These are phyloP conservation scores for Pasiphila rectangulata DNA, from an alignment of 2,888 invertebrate genomes.

Conservation along the genomic window DNA sequence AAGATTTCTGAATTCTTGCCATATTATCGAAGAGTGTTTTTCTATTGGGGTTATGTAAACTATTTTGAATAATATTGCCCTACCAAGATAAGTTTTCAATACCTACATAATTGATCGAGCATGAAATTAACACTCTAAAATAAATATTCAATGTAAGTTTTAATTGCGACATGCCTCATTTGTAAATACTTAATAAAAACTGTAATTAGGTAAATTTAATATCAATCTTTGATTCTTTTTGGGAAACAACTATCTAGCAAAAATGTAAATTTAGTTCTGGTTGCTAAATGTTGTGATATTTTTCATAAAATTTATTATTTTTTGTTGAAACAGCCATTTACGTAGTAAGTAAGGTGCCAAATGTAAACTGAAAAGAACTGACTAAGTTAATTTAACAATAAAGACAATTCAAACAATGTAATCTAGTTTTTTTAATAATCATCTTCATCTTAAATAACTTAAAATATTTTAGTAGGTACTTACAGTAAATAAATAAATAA, in stretches of 20 bases:
- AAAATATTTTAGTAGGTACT: no score
- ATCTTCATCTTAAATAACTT: no score
- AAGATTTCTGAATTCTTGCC: slow-evolving; percentile 76
- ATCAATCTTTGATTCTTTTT: background rate
- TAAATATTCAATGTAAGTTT: background rate
- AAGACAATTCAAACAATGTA: slow-evolving; percentile 27
- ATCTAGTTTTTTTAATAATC: background rate
- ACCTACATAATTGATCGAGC: background rate
- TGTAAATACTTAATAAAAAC: slow-evolving; percentile 34
- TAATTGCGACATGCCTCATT: slow-evolving; percentile 18
- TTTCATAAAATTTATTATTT: slow-evolving; percentile 5
- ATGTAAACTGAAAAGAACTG: slow-evolving; percentile 76
- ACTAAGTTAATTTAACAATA: slow-evolving; percentile 53
- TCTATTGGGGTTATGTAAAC: background rate
- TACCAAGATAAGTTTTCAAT: background rate
- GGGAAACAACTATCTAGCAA: background rate
- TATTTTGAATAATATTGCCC: background rate
- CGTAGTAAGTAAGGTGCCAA: slow-evolving; percentile 77
- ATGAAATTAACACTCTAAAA: slow-evolving; percentile 1
- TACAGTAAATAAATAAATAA: no score
- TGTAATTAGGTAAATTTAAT: background rate
- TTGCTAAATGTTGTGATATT: slow-evolving; percentile 1
- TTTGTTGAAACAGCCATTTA: slow-evolving; percentile 59
- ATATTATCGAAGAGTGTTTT: slow-evolving; percentile 49
- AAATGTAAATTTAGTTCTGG: background rate